Base-by-base conservation (phyloP, 2,888 invertebrate genomes). In the Ectemnius continuus region DNA sequence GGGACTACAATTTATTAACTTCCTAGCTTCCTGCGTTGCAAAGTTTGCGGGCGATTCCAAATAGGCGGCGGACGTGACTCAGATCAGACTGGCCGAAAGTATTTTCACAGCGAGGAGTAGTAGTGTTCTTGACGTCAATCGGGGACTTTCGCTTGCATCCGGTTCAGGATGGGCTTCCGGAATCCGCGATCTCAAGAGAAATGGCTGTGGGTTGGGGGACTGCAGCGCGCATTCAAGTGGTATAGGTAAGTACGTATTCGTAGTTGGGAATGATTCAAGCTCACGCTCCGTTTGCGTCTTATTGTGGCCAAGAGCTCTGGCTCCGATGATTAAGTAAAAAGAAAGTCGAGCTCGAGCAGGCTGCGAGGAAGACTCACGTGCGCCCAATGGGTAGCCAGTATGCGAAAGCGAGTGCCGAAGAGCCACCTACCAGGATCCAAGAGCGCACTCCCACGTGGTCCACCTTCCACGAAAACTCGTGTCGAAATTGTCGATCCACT, bases 321-420 rank as follows among this genome's bases (percentile, higher is more conserved):
- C 20, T 52, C 0, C n/a, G 84, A 84, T 88, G 88, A 86, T 87
- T 86, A 86, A 87, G 80, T 86, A 84, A 87, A 88, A 87, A 89
- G 87, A 87, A 88, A 88, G 88, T 82, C 70, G 75, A 28, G 70
- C 60, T 62, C 63, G 60, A 52, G 5, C 8, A 52, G 16, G 52
- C 16, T 5, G 52, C 61, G 67, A 14, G 26, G 45, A 23, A 45
- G 26, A 6, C 63, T 3, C 3, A 36, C 36, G 36, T 36, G 36
- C 67, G 4, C 61, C 2, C 47, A 26, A 75, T 76, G 71, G 73
- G 81, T 80, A 71, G 76, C 75, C 57, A 57, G n/a, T 45, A 16
- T 52, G 14, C 18, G 61, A 61, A 56, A 67, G 18, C 67, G 20
- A 60, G 56, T 52, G 28, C 36, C 18, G 18, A 45, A 5, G 58